These are phyloP conservation scores for Mesoclemmys tuberculata DNA, from an alignment of 2,113 vertebrate genomes.

Conservation along the genomic window DNA sequence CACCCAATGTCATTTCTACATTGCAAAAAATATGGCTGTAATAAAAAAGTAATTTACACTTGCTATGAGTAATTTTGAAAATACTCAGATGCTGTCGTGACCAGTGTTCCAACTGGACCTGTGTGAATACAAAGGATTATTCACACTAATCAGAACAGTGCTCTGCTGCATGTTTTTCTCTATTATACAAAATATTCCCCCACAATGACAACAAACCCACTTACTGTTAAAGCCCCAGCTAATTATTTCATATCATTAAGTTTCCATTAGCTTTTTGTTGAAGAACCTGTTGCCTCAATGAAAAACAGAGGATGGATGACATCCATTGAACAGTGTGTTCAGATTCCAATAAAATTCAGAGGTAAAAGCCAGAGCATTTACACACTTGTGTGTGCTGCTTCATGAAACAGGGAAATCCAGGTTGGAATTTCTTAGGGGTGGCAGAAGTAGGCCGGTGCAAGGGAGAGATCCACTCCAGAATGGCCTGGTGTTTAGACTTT, in stretches of 20 bases:
- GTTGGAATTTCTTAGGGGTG: background rate
- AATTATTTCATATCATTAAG: background rate
- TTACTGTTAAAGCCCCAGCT: background rate
- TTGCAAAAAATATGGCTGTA: background rate
- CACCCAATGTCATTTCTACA: background rate
- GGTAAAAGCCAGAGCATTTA: background rate
- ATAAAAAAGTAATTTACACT: background rate
- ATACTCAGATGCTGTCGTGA: background rate
- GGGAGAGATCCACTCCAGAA: background rate
- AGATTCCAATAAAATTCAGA: background rate
- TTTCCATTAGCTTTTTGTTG: background rate
- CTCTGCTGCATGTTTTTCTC: background rate
- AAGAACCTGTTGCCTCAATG: background rate
- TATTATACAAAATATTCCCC: background rate
- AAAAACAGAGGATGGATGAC: background rate
- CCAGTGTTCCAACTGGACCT: background rate
- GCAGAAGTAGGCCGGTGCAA: no score
- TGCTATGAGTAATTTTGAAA: background rate
- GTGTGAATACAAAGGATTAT: background rate
- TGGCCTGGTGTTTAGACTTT: background rate
- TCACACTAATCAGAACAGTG: background rate
- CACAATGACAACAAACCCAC: background rate
- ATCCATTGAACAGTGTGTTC: background rate
- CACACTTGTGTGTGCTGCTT: background rate
- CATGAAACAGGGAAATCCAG: background rate